phyloP scores from a whole-genome alignment of 2,797 vertebrate genomes.

The Pseudomugil gertrudae region DNA sequence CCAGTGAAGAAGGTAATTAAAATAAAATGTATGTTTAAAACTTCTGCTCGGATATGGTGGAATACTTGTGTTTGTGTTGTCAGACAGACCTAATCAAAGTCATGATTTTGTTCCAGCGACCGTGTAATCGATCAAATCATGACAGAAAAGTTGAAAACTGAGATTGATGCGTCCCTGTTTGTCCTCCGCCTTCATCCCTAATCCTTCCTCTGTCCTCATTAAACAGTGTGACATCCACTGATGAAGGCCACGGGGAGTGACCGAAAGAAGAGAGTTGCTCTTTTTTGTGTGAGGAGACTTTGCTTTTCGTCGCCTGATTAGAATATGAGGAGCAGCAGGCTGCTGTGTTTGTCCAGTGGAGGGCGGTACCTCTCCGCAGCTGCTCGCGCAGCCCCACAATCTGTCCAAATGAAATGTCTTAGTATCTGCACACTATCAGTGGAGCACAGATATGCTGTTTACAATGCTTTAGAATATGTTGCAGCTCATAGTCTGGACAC shows the following conservation, averaged over 20 bases:
- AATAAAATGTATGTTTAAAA: not conserved
- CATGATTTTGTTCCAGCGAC: not conserved
- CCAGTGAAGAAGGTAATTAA: too few relatives aligned
- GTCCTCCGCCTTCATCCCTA: not conserved
- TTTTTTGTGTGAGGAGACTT: too few relatives aligned
- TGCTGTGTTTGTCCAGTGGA: slow-evolving; percentile 52
- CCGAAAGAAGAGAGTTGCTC: too few relatives aligned
- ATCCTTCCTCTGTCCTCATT: not conserved
- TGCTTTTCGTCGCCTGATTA: too few relatives aligned
- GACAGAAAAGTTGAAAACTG: not conserved
- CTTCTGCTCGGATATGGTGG: not conserved
- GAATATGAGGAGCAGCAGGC: not conserved
- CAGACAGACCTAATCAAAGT: too few relatives aligned
- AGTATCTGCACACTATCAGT: not conserved
- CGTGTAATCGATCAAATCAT: not conserved
- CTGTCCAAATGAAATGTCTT: not conserved
- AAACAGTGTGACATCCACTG: not conserved
- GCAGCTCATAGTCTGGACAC: too few relatives aligned
- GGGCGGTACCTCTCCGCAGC: slow-evolving; percentile 59
- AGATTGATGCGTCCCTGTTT: not conserved
- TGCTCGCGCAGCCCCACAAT: not conserved
- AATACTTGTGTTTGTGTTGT: not conserved
- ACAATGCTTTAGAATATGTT: too few relatives aligned
- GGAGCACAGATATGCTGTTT: too few relatives aligned
- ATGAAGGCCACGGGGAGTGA: too few relatives aligned